phyloP scores from a whole-genome alignment of 1,140 invertebrate genomes.

The Diabrotica undecimpunctata region DNA sequence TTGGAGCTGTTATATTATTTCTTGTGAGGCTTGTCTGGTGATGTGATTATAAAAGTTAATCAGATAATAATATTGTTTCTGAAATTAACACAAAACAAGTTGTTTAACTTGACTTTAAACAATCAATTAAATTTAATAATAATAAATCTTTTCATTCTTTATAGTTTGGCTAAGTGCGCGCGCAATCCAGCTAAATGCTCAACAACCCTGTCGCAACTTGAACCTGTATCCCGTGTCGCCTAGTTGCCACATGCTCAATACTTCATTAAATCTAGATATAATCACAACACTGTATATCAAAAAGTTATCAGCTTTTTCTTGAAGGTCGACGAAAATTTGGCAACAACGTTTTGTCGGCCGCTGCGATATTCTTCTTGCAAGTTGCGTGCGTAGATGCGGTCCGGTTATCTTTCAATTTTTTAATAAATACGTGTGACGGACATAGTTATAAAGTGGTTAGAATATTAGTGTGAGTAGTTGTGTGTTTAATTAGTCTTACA shows the following conservation, averaged over 20 bases:
- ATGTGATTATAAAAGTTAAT: too few relatives aligned
- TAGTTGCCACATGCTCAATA: neutral
- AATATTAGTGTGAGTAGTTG: constrained; percentile 14
- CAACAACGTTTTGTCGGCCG: constrained; percentile 30
- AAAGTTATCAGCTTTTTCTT: too few relatives aligned
- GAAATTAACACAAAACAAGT: too few relatives aligned
- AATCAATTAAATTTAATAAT: constrained; percentile 9
- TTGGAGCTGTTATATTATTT: too few relatives aligned
- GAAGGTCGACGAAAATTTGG: neutral
- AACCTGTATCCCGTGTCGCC: constrained; percentile 15
- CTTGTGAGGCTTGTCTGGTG: too few relatives aligned
- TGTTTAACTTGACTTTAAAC: neutral
- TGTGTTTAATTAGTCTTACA: constrained; percentile 5
- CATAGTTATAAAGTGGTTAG: constrained; percentile 24
- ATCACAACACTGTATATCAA: too few relatives aligned
- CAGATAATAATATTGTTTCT: too few relatives aligned
- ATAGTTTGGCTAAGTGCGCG: constrained; percentile 25
- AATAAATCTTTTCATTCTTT: constrained; percentile 7
- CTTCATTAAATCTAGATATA: too few relatives aligned
- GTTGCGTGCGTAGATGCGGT: constrained; percentile 28
- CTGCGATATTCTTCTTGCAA: constrained; percentile 19
- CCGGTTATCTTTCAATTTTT: constrained; percentile 23
- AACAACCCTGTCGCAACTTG: constrained; percentile 39
- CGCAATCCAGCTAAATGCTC: constrained; percentile 22
- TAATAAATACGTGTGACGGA: constrained; percentile 25